phyloP scores from a whole-genome alignment of 2,113 vertebrate species.

The Oostethus manadensis region DNA sequence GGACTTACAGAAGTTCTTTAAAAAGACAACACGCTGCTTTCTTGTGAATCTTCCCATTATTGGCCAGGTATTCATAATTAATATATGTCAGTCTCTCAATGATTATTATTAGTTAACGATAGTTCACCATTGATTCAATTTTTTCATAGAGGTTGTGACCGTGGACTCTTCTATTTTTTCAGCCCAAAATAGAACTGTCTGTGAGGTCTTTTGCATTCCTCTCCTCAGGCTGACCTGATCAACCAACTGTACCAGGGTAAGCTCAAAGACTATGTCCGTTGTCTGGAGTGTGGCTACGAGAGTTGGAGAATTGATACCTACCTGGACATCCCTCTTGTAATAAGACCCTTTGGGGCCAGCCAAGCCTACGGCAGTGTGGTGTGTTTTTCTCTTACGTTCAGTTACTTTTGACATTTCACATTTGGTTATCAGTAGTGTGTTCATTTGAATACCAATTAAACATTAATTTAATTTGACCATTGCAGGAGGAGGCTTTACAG shows the following conservation, averaged over 20 bases:
- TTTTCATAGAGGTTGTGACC: background rate
- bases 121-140: background rate
- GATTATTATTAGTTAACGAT: too few relatives aligned
- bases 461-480: constrained; percentile 5
- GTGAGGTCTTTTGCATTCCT: constrained; percentile 25
- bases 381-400: constrained; percentile 53
- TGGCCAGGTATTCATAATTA: background rate
- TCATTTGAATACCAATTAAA: constrained; percentile 6
- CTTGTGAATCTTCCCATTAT: background rate
- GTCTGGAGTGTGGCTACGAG: constrained; percentile 96
- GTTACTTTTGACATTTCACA: constrained; percentile 8
- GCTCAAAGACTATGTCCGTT: constrained; percentile 97
- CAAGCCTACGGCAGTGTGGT: constrained; percentile 98
- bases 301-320: constrained; percentile 98
- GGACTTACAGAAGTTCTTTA: background rate
- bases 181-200: constrained; percentile 1
- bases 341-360: constrained; percentile 93
- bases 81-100: background rate
- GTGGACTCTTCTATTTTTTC: background rate
- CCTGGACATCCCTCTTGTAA: constrained; percentile 97
- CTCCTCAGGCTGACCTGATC: constrained; percentile 91
- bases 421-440: background rate
- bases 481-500: constrained; percentile 95
- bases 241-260: constrained; percentile 99
- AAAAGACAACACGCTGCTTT: background rate